Percentiles rank a stretch among this genome's conserved stretches.
Conservation (phyloP, 2,797 vertebrate species). For the Sebastes kiyomatsui region DNA sequence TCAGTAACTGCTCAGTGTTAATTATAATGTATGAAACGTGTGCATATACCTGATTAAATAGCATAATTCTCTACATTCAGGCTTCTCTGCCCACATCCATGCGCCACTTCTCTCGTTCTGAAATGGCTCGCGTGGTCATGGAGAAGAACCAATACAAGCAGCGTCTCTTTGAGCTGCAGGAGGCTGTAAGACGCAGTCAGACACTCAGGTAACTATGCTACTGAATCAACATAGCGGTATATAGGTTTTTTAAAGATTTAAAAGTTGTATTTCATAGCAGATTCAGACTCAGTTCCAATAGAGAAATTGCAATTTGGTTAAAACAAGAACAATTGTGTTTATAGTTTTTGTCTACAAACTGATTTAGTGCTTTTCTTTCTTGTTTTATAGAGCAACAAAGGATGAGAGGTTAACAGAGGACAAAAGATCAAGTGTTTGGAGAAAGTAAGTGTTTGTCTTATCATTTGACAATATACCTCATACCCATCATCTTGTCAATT, state of each 20-base stretch:
- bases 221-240: background rate
- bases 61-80: slow-evolving; percentile 49
- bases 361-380: background rate
- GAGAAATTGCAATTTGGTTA: background rate
- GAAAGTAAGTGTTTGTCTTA: slow-evolving; percentile 65
- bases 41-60: background rate
- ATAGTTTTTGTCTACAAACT: background rate
- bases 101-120: slow-evolving; percentile 86
- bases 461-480: background rate
- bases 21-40: background rate
- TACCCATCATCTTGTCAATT: background rate
- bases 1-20: background rate
- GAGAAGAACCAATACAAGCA: slow-evolving; percentile 93
- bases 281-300: background rate
- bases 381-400: slow-evolving; percentile 72
- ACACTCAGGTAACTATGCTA: slow-evolving; percentile 64
- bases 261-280: background rate
- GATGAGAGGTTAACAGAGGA: slow-evolving; percentile 75
- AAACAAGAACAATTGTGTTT: background rate
- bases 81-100: slow-evolving; percentile 67
- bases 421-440: slow-evolving; percentile 78
- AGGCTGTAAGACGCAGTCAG: slow-evolving; percentile 80
- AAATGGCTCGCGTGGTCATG: slow-evolving; percentile 90
- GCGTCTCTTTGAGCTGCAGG: slow-evolving; percentile 88
- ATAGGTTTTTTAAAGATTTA: background rate